These are phyloP conservation scores for Nannobrachium achirus DNA, from an alignment of 2,113 vertebrate genomes.

Conservation along the genomic window DNA sequence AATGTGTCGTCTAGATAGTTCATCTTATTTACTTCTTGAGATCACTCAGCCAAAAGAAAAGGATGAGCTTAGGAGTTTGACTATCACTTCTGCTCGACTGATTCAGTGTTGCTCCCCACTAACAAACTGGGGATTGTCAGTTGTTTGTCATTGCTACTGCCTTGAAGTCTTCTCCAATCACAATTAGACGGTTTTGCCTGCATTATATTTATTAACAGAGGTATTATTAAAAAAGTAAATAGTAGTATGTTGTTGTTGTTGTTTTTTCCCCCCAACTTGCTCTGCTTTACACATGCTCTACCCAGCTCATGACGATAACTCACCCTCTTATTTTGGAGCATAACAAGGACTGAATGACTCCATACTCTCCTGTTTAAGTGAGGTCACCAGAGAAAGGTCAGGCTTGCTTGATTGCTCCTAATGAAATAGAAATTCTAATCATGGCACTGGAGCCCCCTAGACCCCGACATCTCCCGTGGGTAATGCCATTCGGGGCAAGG, in stretches of 20 bases:
- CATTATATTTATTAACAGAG: not conserved
- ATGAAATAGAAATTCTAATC: constrained; percentile 39
- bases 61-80: not conserved
- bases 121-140: constrained; percentile 12
- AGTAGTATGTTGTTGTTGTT: no score
- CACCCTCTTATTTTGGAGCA: not conserved
- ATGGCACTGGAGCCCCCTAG: constrained; percentile 10
- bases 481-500: not conserved
- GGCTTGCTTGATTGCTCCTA: constrained; percentile 12
- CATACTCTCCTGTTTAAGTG: constrained; percentile 5
- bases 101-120: not conserved
- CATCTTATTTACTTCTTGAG: constrained; percentile 7
- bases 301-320: constrained; percentile 1
- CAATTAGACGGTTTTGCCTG: not conserved
- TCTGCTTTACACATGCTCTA: not conserved
- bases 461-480: not conserved
- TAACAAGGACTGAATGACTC: not conserved
- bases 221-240: no score
- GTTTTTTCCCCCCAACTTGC: not conserved
- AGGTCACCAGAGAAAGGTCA: constrained; percentile 4
- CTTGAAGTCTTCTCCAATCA: constrained; percentile 14
- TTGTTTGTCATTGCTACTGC: no score
- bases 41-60: not conserved
- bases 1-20: constrained; percentile 1
- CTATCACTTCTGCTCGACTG: not conserved